Conservation (phyloP, 64 coral and sea anemone genomes). For the Pachyseris speciosa region DNA sequence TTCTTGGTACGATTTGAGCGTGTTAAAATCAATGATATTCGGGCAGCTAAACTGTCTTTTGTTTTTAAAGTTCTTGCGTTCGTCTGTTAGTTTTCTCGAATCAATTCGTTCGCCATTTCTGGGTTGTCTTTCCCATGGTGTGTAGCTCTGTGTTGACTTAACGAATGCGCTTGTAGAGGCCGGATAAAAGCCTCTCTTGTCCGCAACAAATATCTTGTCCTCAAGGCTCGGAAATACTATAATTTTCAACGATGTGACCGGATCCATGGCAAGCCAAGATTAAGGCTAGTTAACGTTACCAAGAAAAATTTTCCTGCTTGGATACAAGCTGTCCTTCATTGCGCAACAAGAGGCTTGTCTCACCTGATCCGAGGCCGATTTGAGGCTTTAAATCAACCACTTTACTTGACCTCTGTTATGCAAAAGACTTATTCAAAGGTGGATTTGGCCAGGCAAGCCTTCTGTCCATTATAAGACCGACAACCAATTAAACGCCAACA, state of each 20-base stretch:
- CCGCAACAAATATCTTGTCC: not conserved
- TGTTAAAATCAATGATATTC: constrained; percentile 76
- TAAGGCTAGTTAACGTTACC: not conserved
- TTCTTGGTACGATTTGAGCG: constrained; percentile 63
- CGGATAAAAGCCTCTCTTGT: constrained; percentile 13
- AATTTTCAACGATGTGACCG: constrained; percentile 27
- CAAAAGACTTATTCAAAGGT: not conserved
- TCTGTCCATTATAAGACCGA: constrained; percentile 3
- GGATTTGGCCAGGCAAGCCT: constrained; percentile 17
- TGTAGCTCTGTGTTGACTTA: not conserved
- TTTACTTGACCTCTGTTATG: constrained; percentile 25
- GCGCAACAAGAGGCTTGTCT: not conserved
- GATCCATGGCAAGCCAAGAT: not conserved
- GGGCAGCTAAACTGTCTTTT: constrained; percentile 77
- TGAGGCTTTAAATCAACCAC: not conserved
- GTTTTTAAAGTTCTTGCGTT: constrained; percentile 44
- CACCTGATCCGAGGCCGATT: not conserved
- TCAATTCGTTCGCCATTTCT: not conserved
- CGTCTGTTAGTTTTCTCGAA: not conserved
- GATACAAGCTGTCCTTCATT: constrained; percentile 4
- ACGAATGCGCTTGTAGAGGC: not conserved
- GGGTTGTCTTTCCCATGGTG: not conserved
- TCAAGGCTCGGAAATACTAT: constrained; percentile 54
- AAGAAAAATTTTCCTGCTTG: not conserved
- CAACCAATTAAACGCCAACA: constrained; percentile 34